Percentiles rank a stretch among this genome's conserved stretches.
Evolutionary conservation across 2,888 invertebrate species (phyloP).

Genomic region (Drosophila aldrichi): DNA sequence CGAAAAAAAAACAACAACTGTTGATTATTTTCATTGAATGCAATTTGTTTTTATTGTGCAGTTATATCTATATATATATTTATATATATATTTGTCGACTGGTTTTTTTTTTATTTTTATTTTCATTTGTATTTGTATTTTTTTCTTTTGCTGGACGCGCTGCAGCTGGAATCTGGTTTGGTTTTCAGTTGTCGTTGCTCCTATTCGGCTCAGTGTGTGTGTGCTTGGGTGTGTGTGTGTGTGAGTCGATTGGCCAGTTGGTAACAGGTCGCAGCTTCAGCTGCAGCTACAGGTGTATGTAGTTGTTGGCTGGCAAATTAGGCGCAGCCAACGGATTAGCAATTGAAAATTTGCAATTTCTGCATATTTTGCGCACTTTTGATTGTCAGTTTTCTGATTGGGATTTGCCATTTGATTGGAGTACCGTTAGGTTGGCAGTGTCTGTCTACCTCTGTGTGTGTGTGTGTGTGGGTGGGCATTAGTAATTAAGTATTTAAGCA

Average conservation of each 20-base stretch:
- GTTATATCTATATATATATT: constrained; percentile 47
- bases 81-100: constrained; percentile 16
- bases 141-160: constrained; percentile 15
- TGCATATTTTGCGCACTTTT: constrained; percentile 51
- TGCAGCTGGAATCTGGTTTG: constrained; percentile 75
- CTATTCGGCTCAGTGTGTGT: constrained; percentile 31
- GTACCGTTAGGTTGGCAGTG: constrained; percentile 23
- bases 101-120: constrained; percentile 36
- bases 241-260: constrained; percentile 63
- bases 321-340: constrained; percentile 57
- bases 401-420: constrained; percentile 1
- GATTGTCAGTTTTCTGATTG: constrained; percentile 49
- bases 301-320: constrained; percentile 49
- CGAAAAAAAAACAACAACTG: constrained; percentile 1
- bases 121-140: constrained; percentile 12
- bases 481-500: constrained; percentile 6
- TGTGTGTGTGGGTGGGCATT: constrained; percentile 31
- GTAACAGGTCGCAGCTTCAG: constrained; percentile 55
- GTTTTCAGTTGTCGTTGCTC: constrained; percentile 52
- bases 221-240: constrained; percentile 30
- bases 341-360: constrained; percentile 56
- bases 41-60: constrained; percentile 63
- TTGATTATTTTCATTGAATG: constrained; percentile 52
- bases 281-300: constrained; percentile 47
- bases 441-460: too few relatives aligned